Conservation (phyloP, 2,797 vertebrate genomes). For the Pristis pectinata region DNA sequence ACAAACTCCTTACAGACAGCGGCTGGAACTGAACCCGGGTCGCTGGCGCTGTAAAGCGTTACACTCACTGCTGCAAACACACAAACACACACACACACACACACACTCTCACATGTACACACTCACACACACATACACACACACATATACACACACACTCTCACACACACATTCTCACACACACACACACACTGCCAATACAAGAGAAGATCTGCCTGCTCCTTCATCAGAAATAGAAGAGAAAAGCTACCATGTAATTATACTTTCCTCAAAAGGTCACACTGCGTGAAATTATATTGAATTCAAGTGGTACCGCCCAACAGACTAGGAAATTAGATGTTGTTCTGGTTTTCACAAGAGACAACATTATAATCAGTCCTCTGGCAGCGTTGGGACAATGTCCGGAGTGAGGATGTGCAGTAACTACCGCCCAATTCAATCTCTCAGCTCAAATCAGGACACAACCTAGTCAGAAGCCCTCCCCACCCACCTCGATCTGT, state of each 20-base stretch:
- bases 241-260: neutral
- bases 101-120: neutral
- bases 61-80: neutral
- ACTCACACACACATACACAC: neutral
- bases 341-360: neutral
- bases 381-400: neutral
- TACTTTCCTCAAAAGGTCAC: neutral
- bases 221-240: neutral
- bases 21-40: too few relatives aligned
- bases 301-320: neutral
- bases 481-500: neutral
- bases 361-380: neutral
- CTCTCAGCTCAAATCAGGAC: neutral
- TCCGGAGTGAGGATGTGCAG: neutral
- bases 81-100: neutral
- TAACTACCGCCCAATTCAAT: too few relatives aligned
- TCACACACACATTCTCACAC: neutral
- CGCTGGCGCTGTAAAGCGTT: too few relatives aligned
- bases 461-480: rapidly evolving
- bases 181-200: neutral
- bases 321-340: neutral
- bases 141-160: neutral
- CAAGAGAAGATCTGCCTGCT: neutral
- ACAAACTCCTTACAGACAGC: too few relatives aligned
- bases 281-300: constrained; percentile 3